A percentile compares a stretch with the other conserved stretches of the same genome.
These are phyloP conservation scores for Maconellicoccus hirsutus DNA, from an alignment of 1,140 invertebrate genomes.

Conservation along the genomic window DNA sequence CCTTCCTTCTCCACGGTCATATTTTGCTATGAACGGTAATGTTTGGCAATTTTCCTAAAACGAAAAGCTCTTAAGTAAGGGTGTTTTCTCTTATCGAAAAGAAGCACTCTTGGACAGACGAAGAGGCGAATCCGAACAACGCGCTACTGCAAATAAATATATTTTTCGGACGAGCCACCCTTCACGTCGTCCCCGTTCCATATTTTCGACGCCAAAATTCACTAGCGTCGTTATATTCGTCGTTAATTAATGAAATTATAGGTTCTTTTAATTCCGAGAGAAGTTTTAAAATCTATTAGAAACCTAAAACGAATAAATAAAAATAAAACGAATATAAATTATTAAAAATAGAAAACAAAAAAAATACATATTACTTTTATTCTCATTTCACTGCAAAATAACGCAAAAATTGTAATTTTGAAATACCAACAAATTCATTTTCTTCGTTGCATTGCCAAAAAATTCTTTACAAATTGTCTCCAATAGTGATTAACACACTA, in stretches of 20 bases:
- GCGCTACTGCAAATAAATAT: constrained; percentile 16
- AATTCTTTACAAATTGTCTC: too few relatives aligned
- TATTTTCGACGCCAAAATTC: not conserved
- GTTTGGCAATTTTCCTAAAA: constrained; percentile 21
- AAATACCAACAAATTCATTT: too few relatives aligned
- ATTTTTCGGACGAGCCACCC: constrained; percentile 2
- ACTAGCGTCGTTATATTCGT: not conserved
- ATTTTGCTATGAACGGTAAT: constrained; percentile 16
- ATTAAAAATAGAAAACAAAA: not conserved
- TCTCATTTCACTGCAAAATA: too few relatives aligned
- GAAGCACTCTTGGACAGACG: constrained; percentile 17
- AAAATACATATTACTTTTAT: too few relatives aligned
- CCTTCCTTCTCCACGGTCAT: not conserved
- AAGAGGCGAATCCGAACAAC: constrained; percentile 13
- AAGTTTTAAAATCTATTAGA: constrained; percentile 21
- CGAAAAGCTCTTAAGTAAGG: constrained; percentile 22
- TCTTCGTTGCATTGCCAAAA: too few relatives aligned
- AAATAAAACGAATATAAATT: not conserved
- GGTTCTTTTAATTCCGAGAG: constrained; percentile 14
- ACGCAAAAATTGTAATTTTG: too few relatives aligned
- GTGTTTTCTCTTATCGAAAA: constrained; percentile 22
- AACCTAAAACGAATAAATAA: constrained; percentile 12
- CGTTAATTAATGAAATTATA: constrained; percentile 22
- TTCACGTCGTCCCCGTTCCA: not conserved
- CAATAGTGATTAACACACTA: too few relatives aligned